phyloP scores from a whole-genome alignment of 64 coral and sea anemone species.

The Actinia tenebrosa region DNA sequence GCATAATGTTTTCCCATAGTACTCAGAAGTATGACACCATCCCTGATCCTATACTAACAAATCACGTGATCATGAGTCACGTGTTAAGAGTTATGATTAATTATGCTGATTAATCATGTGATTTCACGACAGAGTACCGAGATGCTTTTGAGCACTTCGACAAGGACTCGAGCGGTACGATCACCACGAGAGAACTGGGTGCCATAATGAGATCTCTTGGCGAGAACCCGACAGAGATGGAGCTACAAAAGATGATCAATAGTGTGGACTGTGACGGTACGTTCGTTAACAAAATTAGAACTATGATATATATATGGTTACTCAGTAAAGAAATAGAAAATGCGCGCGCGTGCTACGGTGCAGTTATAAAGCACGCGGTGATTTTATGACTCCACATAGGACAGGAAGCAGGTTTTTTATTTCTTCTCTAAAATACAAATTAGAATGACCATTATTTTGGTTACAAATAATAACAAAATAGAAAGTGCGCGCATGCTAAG shows the following conservation, averaged over 20 bases:
- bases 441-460: too few species aligned
- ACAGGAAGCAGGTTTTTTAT: too few species aligned
- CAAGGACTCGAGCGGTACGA: constrained; percentile 60
- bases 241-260: constrained; percentile 64
- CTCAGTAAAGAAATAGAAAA: too few species aligned
- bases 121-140: constrained; percentile 36
- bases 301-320: too few species aligned
- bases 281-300: not conserved
- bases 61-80: not conserved
- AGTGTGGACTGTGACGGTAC: constrained; percentile 63
- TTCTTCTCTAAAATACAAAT: too few species aligned
- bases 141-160: constrained; percentile 62
- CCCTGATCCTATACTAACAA: too few species aligned
- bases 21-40: too few species aligned
- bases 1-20: too few species aligned
- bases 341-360: too few species aligned
- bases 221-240: constrained; percentile 48
- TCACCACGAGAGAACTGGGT: constrained; percentile 50
- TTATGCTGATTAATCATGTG: not conserved
- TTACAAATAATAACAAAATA: not conserved
- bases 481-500: not conserved
- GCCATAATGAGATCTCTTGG: constrained; percentile 59
- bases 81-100: not conserved
- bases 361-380: too few species aligned
- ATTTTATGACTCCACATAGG: too few species aligned